Base-by-base conservation (phyloP, 2,797 vertebrate genomes). In the Propithecus perrieri region DNA sequence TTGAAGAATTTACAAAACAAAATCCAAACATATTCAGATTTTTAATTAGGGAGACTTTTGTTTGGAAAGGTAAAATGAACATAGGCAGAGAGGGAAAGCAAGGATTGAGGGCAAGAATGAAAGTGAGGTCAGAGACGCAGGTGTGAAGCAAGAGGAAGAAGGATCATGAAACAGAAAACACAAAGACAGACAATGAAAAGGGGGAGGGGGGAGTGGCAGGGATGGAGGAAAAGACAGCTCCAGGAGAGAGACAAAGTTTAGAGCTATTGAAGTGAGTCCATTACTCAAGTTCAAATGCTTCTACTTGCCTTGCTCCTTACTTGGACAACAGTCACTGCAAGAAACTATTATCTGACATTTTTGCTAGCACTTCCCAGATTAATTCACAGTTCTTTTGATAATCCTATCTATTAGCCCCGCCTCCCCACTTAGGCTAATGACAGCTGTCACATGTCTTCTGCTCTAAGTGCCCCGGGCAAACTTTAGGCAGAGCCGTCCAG, bases 361-460 rank as follows among this genome's bases (percentile, higher is more conserved):
- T 76, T 94, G 35, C 24, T 79, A 71, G 61, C 30, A 72, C 5
- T 74, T 80, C 14, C 65, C 75, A 55, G 61, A 59, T 85, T 72
- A 38, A 69, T 18, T 61, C 84, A 87, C 14, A 79, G 24, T 78
- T 76, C 30, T 86, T 76, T 85, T 24, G 74, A 72, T 57, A 75
- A 75, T 24, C 28, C 57, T 35, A 30, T 53, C 59, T 26, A 26
- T 55, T 41, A 26, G 46, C 3, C 65, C 55, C 41, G 4, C 43
- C 43, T 8, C 2, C 65, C 22, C 14, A 24, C n/a, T 57, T 22
- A 18, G 72, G 78, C 41, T 72, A 84, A 55, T 28, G 33, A 65
- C 35, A 61, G 28, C 76, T 33, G 61, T 72, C 38, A 13, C 48
- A 15, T 61, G 30, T 63, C 43, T 50, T 79, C 43, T 63, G 75